Percentiles rank a stretch among this genome's conserved stretches.
These are phyloP conservation scores for Macrosoma leucophasiata DNA, from an alignment of 2,888 invertebrate species.

Conservation along the genomic window DNA sequence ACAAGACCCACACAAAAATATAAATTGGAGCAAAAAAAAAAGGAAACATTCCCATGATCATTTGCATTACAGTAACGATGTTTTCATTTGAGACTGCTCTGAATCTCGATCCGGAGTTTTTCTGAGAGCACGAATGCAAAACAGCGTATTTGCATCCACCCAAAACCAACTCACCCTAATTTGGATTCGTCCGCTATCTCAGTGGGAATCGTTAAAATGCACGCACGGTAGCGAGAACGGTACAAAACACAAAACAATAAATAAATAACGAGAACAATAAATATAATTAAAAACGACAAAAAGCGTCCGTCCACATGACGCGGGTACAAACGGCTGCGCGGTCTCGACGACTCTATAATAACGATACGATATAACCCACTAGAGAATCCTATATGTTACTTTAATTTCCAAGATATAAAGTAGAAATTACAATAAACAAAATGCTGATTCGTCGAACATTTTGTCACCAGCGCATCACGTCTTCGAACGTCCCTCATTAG, in stretches of 20 bases:
- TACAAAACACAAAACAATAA: conserved; percentile 64
- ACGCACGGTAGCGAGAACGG: conserved; percentile 65
- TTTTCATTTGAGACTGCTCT: conserved; percentile 48
- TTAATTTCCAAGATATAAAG: conserved; percentile 30
- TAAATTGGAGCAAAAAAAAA: too few relatives aligned
- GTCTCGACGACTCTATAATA: conserved; percentile 63
- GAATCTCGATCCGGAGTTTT: conserved; percentile 44
- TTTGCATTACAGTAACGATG: conserved; percentile 62
- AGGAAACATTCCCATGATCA: conserved; percentile 36
- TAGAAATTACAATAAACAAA: conserved; percentile 31
- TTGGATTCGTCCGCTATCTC: conserved; percentile 66
- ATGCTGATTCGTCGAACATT: conserved; percentile 52
- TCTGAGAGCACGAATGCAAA: conserved; percentile 53
- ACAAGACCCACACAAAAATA: too few relatives aligned
- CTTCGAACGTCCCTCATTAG: conserved; percentile 56
- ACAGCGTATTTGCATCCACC: conserved; percentile 55
- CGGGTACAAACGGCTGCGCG: conserved; percentile 60
- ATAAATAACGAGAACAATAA: conserved; percentile 73
- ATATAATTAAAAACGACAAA: conserved; percentile 73
- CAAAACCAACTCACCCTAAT: conserved; percentile 56
- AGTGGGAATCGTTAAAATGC: conserved; percentile 60
- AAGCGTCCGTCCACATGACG: conserved; percentile 66
- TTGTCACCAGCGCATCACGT: conserved; percentile 63
- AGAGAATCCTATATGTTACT: conserved; percentile 22
- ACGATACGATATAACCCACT: conserved; percentile 35